A percentile compares a stretch with the other conserved stretches of the same genome.
These are phyloP conservation scores for Nowickia ferox DNA, from an alignment of 2,888 invertebrate species.

Conservation along the genomic window DNA sequence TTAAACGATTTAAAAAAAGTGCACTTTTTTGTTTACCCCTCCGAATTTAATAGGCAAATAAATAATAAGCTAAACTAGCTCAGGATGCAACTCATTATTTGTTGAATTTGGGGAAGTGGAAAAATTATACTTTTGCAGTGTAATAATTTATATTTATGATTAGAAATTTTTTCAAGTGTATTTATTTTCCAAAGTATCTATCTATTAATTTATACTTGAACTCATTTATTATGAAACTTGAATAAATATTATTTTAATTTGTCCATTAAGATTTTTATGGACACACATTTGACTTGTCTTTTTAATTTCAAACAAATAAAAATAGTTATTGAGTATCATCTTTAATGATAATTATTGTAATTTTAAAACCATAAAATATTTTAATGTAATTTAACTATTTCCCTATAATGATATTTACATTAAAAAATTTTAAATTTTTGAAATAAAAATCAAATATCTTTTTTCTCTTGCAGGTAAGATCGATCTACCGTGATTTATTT, in stretches of 20 bases:
- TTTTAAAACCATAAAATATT: neutral
- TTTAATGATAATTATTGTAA: neutral
- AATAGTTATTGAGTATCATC: neutral
- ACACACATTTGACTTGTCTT: constrained; percentile 1
- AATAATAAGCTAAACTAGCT: no score
- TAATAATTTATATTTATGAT: no score
- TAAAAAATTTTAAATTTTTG: neutral
- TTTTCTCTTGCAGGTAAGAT: no score
- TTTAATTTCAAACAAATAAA: neutral
- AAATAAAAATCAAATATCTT: neutral
- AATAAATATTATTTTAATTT: constrained; percentile 51
- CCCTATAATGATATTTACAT: neutral
- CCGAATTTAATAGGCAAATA: no score
- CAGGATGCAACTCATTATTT: no score
- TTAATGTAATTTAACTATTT: no score
- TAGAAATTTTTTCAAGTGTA: neutral
- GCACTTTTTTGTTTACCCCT: no score
- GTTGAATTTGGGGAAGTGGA: no score
- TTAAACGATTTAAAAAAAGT: no score
- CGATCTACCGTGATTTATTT: no score
- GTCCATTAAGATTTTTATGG: constrained; percentile 50
- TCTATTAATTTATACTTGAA: neutral
- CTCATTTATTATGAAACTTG: constrained; percentile 37
- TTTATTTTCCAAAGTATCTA: neutral
- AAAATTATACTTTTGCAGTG: no score